Conservation (phyloP, 2,797 vertebrate species). For the Sus cebifrons region DNA sequence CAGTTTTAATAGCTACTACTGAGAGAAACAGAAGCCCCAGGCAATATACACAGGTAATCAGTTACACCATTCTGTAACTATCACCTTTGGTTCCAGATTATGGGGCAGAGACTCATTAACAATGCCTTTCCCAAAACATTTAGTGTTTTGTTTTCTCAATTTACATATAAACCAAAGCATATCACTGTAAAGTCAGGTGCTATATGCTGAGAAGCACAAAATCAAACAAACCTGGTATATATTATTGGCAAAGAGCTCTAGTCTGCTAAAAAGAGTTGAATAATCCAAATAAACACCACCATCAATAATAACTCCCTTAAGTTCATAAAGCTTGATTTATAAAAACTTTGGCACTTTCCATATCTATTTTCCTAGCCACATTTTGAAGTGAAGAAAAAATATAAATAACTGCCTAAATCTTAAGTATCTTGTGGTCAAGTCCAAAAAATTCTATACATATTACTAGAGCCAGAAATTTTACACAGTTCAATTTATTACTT, state of each 20-base stretch:
- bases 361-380: slow-evolving; percentile 67
- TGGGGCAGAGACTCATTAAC: background rate
- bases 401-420: slow-evolving; percentile 54
- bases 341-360: slow-evolving; percentile 76
- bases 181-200: background rate
- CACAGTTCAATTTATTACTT: background rate
- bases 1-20: background rate
- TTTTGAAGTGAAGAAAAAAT: slow-evolving; percentile 5
- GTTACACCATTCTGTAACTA: background rate
- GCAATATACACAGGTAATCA: background rate
- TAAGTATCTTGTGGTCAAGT: background rate
- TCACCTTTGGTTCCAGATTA: background rate
- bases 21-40: background rate
- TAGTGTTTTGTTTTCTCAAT: background rate
- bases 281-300: slow-evolving; percentile 29
- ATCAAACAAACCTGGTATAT: background rate
- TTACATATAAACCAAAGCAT: background rate
- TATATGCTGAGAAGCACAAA: background rate
- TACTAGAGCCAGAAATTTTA: slow-evolving; percentile 35
- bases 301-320: slow-evolving; percentile 81
- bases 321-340: background rate
- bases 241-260: slow-evolving; percentile 41
- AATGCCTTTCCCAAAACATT: background rate
- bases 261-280: slow-evolving; percentile 77
- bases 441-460: background rate